Evolutionary conservation across 2,113 vertebrate genomes (phyloP).

Genomic region (Cynocephalus volans): DNA sequence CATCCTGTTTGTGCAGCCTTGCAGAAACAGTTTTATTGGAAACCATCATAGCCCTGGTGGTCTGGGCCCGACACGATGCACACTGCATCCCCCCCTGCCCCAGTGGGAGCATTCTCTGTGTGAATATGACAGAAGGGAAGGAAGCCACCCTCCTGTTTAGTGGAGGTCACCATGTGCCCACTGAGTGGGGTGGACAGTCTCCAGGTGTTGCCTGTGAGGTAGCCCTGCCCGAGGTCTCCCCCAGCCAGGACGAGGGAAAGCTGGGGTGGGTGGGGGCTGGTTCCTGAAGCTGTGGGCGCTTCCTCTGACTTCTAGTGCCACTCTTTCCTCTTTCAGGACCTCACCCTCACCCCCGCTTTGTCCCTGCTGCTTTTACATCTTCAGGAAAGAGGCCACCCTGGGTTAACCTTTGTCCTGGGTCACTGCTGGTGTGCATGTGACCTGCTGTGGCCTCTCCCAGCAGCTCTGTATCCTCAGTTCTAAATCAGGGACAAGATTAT

Average conservation of each 20-base stretch:
- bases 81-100: fast-evolving
- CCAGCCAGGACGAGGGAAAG: too few species aligned
- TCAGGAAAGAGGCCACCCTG: not conserved
- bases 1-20: not conserved
- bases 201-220: not conserved
- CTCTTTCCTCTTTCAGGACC: not conserved
- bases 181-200: not conserved
- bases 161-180: fast-evolving
- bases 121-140: not conserved
- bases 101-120: not conserved
- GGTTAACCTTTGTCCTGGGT: not conserved
- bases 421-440: not conserved
- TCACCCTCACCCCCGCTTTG: fast-evolving
- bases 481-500: not conserved
- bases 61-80: too few species aligned
- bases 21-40: not conserved
- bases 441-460: not conserved
- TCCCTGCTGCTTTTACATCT: not conserved
- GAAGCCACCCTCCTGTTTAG: not conserved
- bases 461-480: not conserved
- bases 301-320: fast-evolving
- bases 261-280: not conserved
- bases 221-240: too few species aligned
- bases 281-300: fast-evolving
- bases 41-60: fast-evolving